phyloP scores from a whole-genome alignment of 2,113 vertebrate species.

The Platysteira castanea region DNA sequence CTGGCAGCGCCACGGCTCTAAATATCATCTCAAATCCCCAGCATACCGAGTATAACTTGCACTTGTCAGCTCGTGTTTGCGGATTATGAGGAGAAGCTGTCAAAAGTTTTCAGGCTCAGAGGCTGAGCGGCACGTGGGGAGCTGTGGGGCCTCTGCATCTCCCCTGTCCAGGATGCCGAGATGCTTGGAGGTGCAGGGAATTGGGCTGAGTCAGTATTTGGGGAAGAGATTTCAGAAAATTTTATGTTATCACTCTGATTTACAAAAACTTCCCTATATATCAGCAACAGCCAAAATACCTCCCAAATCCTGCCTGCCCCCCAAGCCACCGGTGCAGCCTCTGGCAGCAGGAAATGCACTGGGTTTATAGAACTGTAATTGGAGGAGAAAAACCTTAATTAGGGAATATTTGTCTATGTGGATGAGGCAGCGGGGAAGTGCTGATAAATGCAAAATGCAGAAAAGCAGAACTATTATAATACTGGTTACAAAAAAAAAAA shows the following conservation, averaged over 20 bases:
- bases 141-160: neutral
- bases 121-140: neutral
- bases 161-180: neutral
- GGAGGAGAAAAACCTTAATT: neutral
- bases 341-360: neutral
- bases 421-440: neutral
- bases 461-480: neutral
- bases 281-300: neutral
- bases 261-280: neutral
- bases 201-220: neutral
- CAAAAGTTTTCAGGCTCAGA: constrained; percentile 19
- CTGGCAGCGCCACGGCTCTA: neutral
- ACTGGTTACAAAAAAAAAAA: neutral
- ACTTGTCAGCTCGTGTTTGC: neutral
- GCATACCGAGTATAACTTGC: neutral
- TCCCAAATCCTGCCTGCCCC: neutral
- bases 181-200: accelerated
- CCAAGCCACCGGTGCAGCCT: neutral
- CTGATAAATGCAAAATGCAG: neutral
- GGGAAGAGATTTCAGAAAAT: neutral
- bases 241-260: accelerated
- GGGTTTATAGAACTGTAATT: neutral
- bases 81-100: constrained; percentile 13
- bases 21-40: constrained; percentile 29
- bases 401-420: neutral